These are phyloP conservation scores for Strix uralensis DNA, from an alignment of 2,113 vertebrate genomes.

Conservation along the genomic window DNA sequence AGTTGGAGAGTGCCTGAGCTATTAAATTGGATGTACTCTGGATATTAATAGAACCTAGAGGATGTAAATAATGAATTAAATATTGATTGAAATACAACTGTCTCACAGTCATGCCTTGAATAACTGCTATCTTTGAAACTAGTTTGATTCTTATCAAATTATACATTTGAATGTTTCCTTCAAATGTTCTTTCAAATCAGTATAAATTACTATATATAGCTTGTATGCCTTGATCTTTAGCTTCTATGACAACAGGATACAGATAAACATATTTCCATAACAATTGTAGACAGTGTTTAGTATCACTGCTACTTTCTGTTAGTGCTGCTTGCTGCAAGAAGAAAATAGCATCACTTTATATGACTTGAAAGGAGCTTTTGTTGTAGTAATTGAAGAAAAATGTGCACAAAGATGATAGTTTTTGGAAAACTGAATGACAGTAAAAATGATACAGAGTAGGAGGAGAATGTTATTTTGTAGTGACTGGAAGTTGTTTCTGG, in stretches of 20 bases:
- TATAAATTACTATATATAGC: constrained; percentile 47
- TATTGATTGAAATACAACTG: constrained; percentile 43
- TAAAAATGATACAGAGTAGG: neutral
- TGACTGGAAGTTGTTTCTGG: neutral
- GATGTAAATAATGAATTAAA: constrained; percentile 57
- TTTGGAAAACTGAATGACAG: neutral
- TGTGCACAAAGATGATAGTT: constrained; percentile 33
- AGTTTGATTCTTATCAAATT: constrained; percentile 35
- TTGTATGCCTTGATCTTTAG: constrained; percentile 66
- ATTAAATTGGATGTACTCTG: constrained; percentile 20
- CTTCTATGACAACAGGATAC: constrained; percentile 71
- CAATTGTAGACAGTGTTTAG: constrained; percentile 65
- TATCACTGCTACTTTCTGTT: constrained; percentile 52
- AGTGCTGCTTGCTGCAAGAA: constrained; percentile 32
- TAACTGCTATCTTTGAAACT: constrained; percentile 35
- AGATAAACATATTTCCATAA: constrained; percentile 73
- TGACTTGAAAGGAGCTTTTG: constrained; percentile 59
- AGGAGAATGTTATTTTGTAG: neutral
- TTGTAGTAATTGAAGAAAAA: constrained; percentile 62
- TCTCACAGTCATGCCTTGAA: constrained; percentile 34
- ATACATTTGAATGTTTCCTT: constrained; percentile 41
- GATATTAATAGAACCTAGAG: constrained; percentile 44
- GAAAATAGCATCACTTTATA: constrained; percentile 55
- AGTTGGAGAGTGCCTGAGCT: neutral
- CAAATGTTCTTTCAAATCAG: constrained; percentile 61